A percentile compares a stretch with the other conserved stretches of the same genome.
These are phyloP conservation scores for Pelmatolapia mariae DNA, from an alignment of 2,113 vertebrate genomes.

Conservation along the genomic window DNA sequence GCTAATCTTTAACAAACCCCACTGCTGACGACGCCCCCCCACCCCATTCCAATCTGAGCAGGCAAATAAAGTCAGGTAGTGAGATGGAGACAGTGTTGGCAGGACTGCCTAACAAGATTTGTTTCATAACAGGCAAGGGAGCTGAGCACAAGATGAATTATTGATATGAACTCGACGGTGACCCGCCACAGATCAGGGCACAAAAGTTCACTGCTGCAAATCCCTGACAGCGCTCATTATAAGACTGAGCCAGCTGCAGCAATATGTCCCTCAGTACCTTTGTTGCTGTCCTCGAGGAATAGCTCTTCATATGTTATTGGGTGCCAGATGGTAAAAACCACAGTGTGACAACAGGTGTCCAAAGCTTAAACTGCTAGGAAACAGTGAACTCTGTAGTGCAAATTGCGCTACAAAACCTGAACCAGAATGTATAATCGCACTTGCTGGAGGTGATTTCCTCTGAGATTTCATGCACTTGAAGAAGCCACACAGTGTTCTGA, in stretches of 20 bases:
- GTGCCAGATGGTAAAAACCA: conserved; percentile 28
- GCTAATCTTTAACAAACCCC: conserved; percentile 7
- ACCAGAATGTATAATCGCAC: conserved; percentile 4
- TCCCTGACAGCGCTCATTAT: conserved; percentile 54
- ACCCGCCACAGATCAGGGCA: conserved; percentile 49
- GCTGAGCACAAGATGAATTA: conserved; percentile 59
- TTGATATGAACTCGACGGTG: conserved; percentile 60
- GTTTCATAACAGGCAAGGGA: conserved; percentile 45
- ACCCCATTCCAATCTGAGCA: neutral
- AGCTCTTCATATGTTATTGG: conserved; percentile 20
- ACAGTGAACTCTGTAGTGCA: conserved; percentile 28
- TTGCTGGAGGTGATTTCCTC: conserved; percentile 17
- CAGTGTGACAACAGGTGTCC: conserved; percentile 50
- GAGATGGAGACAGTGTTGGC: conserved; percentile 21
- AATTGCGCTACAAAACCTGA: conserved; percentile 22
- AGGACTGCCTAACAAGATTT: conserved; percentile 52
- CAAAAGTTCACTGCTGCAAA: conserved; percentile 56
- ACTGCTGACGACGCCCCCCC: neutral
- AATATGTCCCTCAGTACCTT: conserved; percentile 21
- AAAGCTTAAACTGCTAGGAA: conserved; percentile 11
- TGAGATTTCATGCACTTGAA: neutral
- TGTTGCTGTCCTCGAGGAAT: conserved; percentile 20
- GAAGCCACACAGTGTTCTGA: neutral
- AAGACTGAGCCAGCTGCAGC: conserved; percentile 31
- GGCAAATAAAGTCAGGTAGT: conserved; percentile 3